A percentile compares a stretch with the other conserved stretches of the same genome.
Conservation (phyloP, 23 tunicate genomes). For the Trididemnum nubilum region DNA sequence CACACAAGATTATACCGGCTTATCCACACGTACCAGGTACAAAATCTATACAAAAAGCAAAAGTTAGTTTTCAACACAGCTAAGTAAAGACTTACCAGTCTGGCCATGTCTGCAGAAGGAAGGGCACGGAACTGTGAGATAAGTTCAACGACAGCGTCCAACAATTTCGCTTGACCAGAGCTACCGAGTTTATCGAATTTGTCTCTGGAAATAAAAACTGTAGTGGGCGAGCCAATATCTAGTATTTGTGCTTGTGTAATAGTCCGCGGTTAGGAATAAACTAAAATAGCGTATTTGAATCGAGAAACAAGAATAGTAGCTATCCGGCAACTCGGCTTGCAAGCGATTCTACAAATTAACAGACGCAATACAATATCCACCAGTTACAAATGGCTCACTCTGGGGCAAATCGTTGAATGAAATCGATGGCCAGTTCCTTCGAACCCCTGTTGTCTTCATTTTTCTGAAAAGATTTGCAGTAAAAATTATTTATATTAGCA, state of each 20-base stretch:
- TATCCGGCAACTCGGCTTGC: too few species aligned
- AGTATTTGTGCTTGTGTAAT: not conserved
- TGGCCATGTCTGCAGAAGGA: slow-evolving; percentile 7
- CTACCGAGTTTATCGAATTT: not conserved
- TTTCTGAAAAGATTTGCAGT: not conserved
- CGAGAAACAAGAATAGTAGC: too few species aligned
- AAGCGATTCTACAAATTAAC: too few species aligned
- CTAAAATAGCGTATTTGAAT: too few species aligned
- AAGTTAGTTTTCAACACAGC: too few species aligned
- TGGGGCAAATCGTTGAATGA: slow-evolving; percentile 26
- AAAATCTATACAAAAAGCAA: too few species aligned
- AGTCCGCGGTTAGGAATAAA: too few species aligned
- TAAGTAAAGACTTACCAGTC: slow-evolving; percentile 11
- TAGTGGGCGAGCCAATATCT: not conserved
- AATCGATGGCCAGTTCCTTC: slow-evolving; percentile 25
- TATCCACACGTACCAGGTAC: too few species aligned
- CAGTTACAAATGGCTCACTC: too few species aligned
- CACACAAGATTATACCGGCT: too few species aligned
- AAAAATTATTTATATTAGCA: too few species aligned
- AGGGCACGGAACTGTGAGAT: not conserved
- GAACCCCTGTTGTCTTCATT: not conserved
- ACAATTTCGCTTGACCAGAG: not conserved
- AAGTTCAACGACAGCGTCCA: not conserved
- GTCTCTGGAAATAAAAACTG: not conserved
- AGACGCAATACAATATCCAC: too few species aligned